Percentiles rank a stretch among this genome's conserved stretches.
These are phyloP conservation scores for Acromyrmex charruanus DNA, from an alignment of 1,140 invertebrate species.

Conservation along the genomic window DNA sequence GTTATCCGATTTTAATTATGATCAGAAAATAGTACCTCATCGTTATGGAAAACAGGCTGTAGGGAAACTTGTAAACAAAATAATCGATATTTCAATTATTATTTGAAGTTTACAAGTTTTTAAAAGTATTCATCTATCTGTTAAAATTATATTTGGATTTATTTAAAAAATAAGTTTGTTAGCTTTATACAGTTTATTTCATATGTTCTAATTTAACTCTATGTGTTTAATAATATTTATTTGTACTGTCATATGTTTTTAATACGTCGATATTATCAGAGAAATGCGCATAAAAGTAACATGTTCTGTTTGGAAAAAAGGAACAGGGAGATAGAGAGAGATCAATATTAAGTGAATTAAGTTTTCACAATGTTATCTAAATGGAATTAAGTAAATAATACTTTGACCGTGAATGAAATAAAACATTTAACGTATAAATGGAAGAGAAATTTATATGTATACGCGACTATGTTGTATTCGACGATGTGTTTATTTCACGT, in stretches of 20 bases:
- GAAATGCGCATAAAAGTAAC: not conserved
- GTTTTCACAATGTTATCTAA: constrained; percentile 17
- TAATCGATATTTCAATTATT: constrained; percentile 53
- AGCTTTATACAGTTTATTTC: constrained; percentile 11
- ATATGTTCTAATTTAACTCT: constrained; percentile 12
- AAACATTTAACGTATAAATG: constrained; percentile 28
- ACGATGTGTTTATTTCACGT: constrained; percentile 12
- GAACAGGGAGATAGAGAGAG: not conserved
- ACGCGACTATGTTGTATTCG: not conserved
- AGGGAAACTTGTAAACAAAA: constrained; percentile 42
- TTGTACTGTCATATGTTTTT: constrained; percentile 27
- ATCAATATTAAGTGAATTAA: not conserved
- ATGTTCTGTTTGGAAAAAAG: not conserved
- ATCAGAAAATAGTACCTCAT: constrained; percentile 53
- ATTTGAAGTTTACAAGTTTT: constrained; percentile 23
- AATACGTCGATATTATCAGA: constrained; percentile 31
- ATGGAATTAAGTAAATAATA: constrained; percentile 40
- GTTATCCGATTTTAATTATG: constrained; percentile 66
- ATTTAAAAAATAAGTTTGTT: not conserved
- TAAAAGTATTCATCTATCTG: not conserved
- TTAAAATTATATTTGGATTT: constrained; percentile 6
- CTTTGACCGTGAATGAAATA: constrained; percentile 42
- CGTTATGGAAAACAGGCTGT: constrained; percentile 13
- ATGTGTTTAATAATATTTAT: constrained; percentile 6
- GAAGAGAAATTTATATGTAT: not conserved